A percentile compares a stretch with the other conserved stretches of the same genome.
phyloP scores from a whole-genome alignment of 2,113 vertebrate genomes.

The Hassar affinis region DNA sequence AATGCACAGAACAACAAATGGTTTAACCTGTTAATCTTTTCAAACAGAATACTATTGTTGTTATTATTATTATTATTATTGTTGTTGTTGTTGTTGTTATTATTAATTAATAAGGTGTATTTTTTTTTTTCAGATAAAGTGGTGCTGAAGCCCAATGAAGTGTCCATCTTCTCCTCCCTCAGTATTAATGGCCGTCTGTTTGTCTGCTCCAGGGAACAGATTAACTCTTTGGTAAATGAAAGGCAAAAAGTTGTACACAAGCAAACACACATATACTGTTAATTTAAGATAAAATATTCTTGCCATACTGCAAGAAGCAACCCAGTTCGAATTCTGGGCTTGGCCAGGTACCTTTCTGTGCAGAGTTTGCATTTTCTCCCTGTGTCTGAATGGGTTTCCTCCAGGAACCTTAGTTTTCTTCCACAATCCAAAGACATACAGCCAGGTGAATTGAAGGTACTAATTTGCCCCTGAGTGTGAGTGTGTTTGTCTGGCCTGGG shows the following conservation, averaged over 20 bases:
- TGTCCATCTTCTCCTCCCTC: conserved; percentile 94
- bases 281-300: too few species aligned
- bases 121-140: conserved; percentile 81
- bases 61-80: neutral
- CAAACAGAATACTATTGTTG: neutral
- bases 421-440: too few species aligned
- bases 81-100: neutral
- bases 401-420: too few species aligned
- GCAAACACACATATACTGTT: neutral
- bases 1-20: neutral
- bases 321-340: too few species aligned
- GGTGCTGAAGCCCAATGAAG: conserved; percentile 87
- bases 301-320: too few species aligned
- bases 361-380: too few species aligned
- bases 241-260: conserved; percentile 14
- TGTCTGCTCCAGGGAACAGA: conserved; percentile 86
- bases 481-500: too few species aligned
- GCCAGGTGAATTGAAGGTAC: too few species aligned
- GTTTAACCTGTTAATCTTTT: neutral
- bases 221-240: conserved; percentile 90
- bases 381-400: too few species aligned
- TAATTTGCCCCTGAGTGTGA: too few species aligned
- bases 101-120: neutral
- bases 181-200: conserved; percentile 92
- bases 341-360: too few species aligned